phyloP scores from a whole-genome alignment of 2,113 vertebrate genomes.

The Sigmodon hispidus region DNA sequence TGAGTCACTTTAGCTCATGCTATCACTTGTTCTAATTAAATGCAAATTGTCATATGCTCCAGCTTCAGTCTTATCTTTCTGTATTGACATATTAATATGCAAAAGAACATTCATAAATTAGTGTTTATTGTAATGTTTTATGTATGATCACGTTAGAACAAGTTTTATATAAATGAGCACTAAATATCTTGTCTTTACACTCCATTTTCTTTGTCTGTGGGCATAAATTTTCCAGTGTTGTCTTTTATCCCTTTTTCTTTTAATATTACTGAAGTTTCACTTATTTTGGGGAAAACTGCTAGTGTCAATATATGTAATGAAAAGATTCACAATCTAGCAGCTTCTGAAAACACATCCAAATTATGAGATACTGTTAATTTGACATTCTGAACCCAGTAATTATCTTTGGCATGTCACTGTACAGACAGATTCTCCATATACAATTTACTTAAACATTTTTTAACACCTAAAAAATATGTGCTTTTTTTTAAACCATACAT shows the following conservation, averaged over 20 bases:
- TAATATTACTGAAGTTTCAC: neutral
- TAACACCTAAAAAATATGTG: neutral
- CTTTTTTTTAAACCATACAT: neutral
- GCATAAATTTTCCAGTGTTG: neutral
- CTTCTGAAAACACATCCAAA: neutral
- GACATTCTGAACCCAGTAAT: constrained; percentile 51
- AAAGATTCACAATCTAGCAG: neutral
- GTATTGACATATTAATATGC: neutral
- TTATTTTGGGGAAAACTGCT: neutral
- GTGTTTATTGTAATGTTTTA: constrained; percentile 18
- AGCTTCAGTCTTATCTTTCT: constrained; percentile 38
- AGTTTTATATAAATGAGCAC: constrained; percentile 2
- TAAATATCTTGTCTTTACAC: neutral
- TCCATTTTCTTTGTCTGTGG: constrained; percentile 24
- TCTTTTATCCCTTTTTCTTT: neutral
- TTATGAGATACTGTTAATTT: constrained; percentile 33
- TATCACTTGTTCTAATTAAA: constrained; percentile 41
- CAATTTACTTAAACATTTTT: neutral
- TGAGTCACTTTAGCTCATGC: constrained; percentile 32
- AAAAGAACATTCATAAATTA: neutral
- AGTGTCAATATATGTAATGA: neutral
- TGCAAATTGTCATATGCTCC: neutral
- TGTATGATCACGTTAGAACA: neutral
- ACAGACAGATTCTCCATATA: neutral
- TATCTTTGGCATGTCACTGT: constrained; percentile 44